Percentiles rank a stretch among this genome's conserved stretches.
Conservation (phyloP, 2,113 vertebrate genomes). For the Rhinoderma darwinii region DNA sequence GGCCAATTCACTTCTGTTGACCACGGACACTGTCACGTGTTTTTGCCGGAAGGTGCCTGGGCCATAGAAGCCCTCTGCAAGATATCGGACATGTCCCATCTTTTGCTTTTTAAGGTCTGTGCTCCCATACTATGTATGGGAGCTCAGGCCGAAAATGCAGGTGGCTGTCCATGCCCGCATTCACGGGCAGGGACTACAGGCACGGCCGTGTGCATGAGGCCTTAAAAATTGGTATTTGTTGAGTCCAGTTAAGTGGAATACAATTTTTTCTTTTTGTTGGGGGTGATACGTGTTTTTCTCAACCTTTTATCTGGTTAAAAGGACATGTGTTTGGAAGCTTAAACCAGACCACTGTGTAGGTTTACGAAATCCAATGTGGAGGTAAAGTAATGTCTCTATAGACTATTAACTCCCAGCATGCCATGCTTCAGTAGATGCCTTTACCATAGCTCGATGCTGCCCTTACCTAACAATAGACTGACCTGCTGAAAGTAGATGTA, state of each 20-base stretch:
- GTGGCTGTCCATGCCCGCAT: too few relatives aligned
- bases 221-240: neutral
- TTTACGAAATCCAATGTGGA: constrained; percentile 17
- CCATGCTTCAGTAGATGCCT: neutral
- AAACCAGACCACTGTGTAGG: constrained; percentile 53
- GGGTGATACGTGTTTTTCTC: neutral
- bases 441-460: neutral
- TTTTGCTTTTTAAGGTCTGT: too few relatives aligned
- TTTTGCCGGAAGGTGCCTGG: too few relatives aligned
- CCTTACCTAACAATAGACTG: constrained; percentile 15
- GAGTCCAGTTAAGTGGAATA: neutral
- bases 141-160: too few relatives aligned
- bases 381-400: constrained; percentile 40
- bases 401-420: constrained; percentile 34
- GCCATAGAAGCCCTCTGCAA: too few relatives aligned
- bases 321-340: constrained; percentile 61
- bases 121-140: too few relatives aligned
- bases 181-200: too few relatives aligned
- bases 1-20: too few relatives aligned
- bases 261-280: neutral
- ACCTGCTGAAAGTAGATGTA: neutral
- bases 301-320: constrained; percentile 62
- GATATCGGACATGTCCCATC: too few relatives aligned
- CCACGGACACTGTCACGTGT: too few relatives aligned
- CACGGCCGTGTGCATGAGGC: too few relatives aligned